Conservation (phyloP, 1,140 invertebrate genomes). For the Potamilus streckersoni region DNA sequence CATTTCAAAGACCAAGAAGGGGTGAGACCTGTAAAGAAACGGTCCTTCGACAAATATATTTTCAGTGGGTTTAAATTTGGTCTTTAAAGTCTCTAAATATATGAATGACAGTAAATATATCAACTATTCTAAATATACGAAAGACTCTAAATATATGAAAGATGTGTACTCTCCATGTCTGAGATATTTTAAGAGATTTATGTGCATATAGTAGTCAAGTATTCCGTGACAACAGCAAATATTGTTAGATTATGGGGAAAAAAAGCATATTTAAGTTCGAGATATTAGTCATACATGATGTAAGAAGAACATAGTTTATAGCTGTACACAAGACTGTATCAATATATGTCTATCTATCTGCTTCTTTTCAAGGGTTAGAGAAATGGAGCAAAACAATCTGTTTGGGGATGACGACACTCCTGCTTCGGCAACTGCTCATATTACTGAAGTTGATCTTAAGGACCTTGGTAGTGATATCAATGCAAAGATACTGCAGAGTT, state of each 20-base stretch:
- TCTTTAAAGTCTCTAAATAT: no score
- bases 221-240: neutral
- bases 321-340: neutral
- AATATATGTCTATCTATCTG: neutral
- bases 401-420: conserved; percentile 34
- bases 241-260: neutral
- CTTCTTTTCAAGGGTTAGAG: conserved; percentile 45
- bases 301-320: neutral
- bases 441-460: conserved; percentile 49
- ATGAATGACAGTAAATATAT: no score
- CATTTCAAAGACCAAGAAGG: no score
- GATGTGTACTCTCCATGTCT: no score
- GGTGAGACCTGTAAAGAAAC: no score
- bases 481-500: conserved; percentile 20
- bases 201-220: conserved; percentile 2
- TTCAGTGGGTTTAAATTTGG: no score
- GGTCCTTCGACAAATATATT: no score
- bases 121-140: no score
- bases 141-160: no score
- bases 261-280: neutral
- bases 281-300: neutral
- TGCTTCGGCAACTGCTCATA: conserved; percentile 33
- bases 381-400: conserved; percentile 52
- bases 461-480: conserved; percentile 45
- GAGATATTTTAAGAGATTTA: conserved; percentile 6